Base-by-base conservation (phyloP, 2,113 vertebrate genomes). In the Alethe diademata region DNA sequence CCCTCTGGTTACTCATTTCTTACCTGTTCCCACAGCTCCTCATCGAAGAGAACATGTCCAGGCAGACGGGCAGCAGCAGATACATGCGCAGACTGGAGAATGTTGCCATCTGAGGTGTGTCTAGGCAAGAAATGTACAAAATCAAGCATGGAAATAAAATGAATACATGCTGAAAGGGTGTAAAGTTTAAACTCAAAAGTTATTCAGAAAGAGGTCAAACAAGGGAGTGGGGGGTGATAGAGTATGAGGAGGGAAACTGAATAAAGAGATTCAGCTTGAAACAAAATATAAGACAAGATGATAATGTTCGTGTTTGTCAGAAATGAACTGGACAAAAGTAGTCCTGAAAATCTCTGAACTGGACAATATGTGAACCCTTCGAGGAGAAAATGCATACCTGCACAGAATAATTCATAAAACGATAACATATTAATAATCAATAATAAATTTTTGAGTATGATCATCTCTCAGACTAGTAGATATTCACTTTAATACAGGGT, bases 21-120 rank as follows among this genome's bases (percentile, higher is more conserved):
- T n/a, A 24, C 57, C 40, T 65, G 13, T 65, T 23, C 22, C n/a
- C 51, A 66, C 13, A 66, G 36, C 33, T 65, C 14, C 29, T 65
- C 14, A 5, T 5, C 26, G n/a, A 74, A 54, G 23, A 56, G 23
- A 11, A 13, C 4, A 0, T 19, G 26, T 8, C 45, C 3, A 5
- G 28, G 23, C 35, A 69, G 22, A 70, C 16, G 22, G 24, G 14
- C 45, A 60, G 42, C 29, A 19, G 28, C 45, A 33, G 23, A 74
- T 18, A 36, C 25, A 8, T 28, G 25, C 19, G 22, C 22, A 43
- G 40, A 56, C 33, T 38, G 38, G 42, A 69, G 38, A 47, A 12
- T 76, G 78, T 72, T 14, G 5, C 42, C 19, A 15, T 36, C 36
- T 86, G 13, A 24, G 25, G 16, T 12, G 18, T 48, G 40, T 6